Base-by-base conservation (phyloP, 2,888 invertebrate species). In the Drosophila neonasuta region DNA sequence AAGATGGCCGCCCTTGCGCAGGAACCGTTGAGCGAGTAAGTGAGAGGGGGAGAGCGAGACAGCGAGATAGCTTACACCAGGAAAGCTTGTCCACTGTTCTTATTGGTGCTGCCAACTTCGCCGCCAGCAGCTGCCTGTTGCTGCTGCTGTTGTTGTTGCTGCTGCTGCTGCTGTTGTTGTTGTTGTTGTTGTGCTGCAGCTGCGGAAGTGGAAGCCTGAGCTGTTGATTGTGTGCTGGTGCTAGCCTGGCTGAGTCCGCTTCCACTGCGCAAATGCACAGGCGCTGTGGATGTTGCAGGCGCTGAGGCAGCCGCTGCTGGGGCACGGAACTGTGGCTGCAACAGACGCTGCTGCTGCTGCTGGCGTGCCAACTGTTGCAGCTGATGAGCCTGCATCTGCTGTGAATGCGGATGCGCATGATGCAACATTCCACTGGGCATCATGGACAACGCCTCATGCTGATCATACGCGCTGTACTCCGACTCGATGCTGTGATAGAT, bases 401-500 rank as follows among this genome's bases (percentile, higher is more conserved):
- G 78, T 24, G 54, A 7, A 29, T 70, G 70, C 3, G 59, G 46
- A 45, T 71, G 71, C 7, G 65, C 15, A 36, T 71, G 71, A 36
- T 88, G 89, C 77, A 87, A 64, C 67, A 88, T 74, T 4, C 89
- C 90, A 70, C 86, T 88, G 54, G 90, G 90, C 57, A 91, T 91
- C 91, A 91, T 91, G 3, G 91, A 90, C 20, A 91, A 74, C 15
- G 92, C 92, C 68, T 95, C 94, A 79, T 96, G 94, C 60, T 89
- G 90, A 91, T 96, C 96, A 84, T 96, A 92, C 63, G 95, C 87
- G 84, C 96, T 96, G 89, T 96, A 96, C 90, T 96, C 96, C 67
- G 96, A 96, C 91, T 97, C 96, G 91, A 97, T 97, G 88, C 96
- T 96, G 60, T 96, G 96, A 90, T 97, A 97, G 88, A 97, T 97